Evolutionary conservation across 2,888 invertebrate genomes (phyloP).

Genomic region (Pecten maximus): DNA sequence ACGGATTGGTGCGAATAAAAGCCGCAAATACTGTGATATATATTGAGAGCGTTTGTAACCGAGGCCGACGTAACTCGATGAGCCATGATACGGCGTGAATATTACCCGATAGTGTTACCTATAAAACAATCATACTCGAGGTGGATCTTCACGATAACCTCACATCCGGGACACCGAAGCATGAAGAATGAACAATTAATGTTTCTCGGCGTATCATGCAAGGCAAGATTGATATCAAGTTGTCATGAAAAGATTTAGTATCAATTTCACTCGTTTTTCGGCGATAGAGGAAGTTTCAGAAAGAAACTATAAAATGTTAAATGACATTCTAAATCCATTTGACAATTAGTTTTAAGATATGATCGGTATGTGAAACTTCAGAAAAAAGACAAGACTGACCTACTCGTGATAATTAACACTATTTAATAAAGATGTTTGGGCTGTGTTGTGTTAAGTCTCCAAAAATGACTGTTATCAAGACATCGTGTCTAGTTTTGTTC

Average conservation of each 20-base stretch:
- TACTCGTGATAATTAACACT: not conserved
- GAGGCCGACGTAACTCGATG: conserved; percentile 15
- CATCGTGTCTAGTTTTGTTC: not conserved
- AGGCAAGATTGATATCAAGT: conserved; percentile 17
- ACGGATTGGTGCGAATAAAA: conserved; percentile 15
- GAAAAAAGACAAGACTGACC: not conserved
- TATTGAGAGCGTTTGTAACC: not conserved
- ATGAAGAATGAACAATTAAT: conserved; percentile 17
- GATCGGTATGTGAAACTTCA: not conserved
- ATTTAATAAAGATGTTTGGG: not conserved
- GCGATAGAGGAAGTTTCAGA: conserved; percentile 1
- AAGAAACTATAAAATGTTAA: conserved; percentile 13
- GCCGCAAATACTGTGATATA: conserved; percentile 6
- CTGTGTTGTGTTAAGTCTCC: not conserved
- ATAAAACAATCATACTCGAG: conserved; percentile 20
- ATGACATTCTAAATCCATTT: conserved; percentile 19
- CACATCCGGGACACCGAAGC: not conserved
- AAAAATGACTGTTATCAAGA: not conserved
- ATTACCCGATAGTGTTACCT: conserved; percentile 1
- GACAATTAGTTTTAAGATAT: not conserved
- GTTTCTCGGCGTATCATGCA: conserved; percentile 9
- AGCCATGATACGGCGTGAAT: not conserved
- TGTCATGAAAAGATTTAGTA: conserved; percentile 26
- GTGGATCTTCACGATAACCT: conserved; percentile 23
- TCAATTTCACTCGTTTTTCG: conserved; percentile 19